Percentiles rank a stretch among this genome's conserved stretches.
These are phyloP conservation scores for Lepeophtheirus nordmannii DNA, from an alignment of 2,888 invertebrate genomes.

Conservation along the genomic window DNA sequence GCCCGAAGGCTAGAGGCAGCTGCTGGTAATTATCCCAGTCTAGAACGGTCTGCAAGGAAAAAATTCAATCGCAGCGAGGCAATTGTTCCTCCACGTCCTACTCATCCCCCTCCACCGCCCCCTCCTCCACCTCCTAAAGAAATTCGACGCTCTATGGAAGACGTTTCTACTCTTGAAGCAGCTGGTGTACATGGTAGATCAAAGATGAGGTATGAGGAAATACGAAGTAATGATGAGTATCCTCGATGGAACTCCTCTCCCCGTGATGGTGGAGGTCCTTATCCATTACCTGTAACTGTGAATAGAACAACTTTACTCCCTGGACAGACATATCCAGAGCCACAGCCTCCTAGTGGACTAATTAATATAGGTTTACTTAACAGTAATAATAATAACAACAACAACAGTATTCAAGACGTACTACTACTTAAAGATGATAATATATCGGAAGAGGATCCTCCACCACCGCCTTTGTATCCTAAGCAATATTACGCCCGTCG, in stretches of 20 bases:
- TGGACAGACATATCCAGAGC: conserved; percentile 35
- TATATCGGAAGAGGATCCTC: background rate
- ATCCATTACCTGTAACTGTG: conserved; percentile 7
- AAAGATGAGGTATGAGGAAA: conserved; percentile 17
- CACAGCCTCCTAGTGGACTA: background rate
- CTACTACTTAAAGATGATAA: too few species aligned
- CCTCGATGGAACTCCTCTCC: conserved; percentile 6
- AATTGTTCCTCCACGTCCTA: background rate
- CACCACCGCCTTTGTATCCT: conserved; percentile 22
- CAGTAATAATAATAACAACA: conserved; percentile 3
- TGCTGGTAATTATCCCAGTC: conserved; percentile 3
- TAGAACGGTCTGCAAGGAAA: conserved; percentile 14
- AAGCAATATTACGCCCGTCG: conserved; percentile 23
- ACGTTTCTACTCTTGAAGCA: conserved; percentile 27
- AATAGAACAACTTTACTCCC: conserved; percentile 31
- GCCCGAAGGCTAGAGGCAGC: background rate
- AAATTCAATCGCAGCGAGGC: background rate
- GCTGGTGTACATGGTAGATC: conserved; percentile 11
- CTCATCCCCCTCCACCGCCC: background rate
- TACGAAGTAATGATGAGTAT: conserved; percentile 20
- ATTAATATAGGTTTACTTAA: background rate
- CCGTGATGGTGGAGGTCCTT: background rate
- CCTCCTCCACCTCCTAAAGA: background rate
- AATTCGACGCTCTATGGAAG: conserved; percentile 28
- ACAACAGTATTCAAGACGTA: background rate